phyloP scores from a whole-genome alignment of 2,888 invertebrate genomes.

The Aporophyla lueneburgensis region DNA sequence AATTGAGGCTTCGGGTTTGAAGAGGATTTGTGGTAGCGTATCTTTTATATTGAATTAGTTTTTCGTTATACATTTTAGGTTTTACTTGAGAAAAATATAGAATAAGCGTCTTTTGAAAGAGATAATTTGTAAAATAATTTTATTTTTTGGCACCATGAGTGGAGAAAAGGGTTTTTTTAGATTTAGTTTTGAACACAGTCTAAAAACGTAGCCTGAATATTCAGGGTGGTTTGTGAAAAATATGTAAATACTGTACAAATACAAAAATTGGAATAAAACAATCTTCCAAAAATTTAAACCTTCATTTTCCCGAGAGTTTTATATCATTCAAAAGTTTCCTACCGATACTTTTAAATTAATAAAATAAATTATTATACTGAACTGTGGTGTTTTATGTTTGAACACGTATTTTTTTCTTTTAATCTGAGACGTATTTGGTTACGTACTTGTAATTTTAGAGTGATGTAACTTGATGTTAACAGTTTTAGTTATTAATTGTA shows the following conservation, averaged over 20 bases:
- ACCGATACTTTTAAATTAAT: no score
- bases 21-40: neutral
- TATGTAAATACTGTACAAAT: neutral
- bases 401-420: no score
- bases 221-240: neutral
- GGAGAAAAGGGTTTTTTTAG: no score
- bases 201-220: neutral
- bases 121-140: neutral
- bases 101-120: neutral
- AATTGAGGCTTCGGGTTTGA: conserved; percentile 25
- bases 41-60: conserved; percentile 1
- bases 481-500: no score
- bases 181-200: neutral
- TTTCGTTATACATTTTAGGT: neutral
- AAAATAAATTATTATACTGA: no score
- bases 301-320: neutral
- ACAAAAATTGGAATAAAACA: neutral
- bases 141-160: no score
- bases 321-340: neutral
- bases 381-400: no score
- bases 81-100: neutral
- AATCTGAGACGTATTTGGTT: no score
- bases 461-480: no score
- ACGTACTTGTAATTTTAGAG: no score
- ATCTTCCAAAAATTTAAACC: neutral